phyloP scores from a whole-genome alignment of 2,113 vertebrate genomes.

The Leucoraja erinaceus region DNA sequence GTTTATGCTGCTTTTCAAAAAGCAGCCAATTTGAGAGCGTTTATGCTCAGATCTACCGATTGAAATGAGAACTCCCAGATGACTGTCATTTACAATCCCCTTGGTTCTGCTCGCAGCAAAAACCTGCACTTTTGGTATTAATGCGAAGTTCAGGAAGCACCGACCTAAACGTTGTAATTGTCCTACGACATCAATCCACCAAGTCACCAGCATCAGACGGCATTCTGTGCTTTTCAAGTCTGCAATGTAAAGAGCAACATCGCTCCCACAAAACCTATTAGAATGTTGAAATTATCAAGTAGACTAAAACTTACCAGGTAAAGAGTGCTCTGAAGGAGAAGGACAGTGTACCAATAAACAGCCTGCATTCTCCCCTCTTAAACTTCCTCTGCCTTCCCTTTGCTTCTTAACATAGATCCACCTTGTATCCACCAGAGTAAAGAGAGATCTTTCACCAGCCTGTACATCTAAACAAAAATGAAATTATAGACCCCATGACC shows the following conservation, averaged over 20 bases:
- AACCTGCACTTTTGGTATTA: neutral
- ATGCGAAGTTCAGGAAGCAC: neutral
- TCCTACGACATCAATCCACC: neutral
- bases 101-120: neutral
- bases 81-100: neutral
- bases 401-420: slow-evolving; percentile 87
- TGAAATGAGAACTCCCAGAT: neutral
- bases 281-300: neutral
- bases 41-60: neutral
- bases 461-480: slow-evolving; percentile 58
- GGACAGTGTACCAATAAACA: slow-evolving; percentile 81
- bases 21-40: neutral
- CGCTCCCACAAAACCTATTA: neutral
- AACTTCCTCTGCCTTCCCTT: slow-evolving; percentile 78
- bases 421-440: slow-evolving; percentile 72
- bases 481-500: slow-evolving; percentile 79
- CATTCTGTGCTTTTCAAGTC: neutral
- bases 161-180: neutral
- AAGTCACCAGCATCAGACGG: neutral
- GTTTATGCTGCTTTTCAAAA: neutral
- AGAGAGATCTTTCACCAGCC: slow-evolving; percentile 71
- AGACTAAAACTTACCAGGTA: slow-evolving; percentile 77
- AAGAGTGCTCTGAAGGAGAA: slow-evolving; percentile 78
- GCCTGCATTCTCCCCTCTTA: slow-evolving; percentile 87
- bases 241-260: neutral